Conservation (phyloP, 2,888 invertebrate genomes). For the Thecocarcelia acutangulata region DNA sequence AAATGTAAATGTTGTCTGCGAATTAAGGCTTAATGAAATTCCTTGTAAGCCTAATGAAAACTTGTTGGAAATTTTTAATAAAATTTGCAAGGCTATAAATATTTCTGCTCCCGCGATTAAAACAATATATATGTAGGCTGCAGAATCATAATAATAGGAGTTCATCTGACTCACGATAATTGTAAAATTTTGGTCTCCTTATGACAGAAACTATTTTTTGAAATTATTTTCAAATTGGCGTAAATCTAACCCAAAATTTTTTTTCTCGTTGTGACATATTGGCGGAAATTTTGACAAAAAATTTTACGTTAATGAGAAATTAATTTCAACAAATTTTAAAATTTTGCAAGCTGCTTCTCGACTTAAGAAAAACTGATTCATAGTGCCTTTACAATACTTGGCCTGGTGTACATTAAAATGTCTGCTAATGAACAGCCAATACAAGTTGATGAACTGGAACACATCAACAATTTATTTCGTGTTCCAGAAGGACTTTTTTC, state of each 20-base stretch:
- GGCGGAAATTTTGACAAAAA: too few relatives aligned
- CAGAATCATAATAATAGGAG: too few relatives aligned
- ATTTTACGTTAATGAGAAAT: too few relatives aligned
- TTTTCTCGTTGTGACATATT: background rate
- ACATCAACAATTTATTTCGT: background rate
- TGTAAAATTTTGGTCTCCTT: too few relatives aligned
- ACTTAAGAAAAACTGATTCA: background rate
- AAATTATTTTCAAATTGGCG: background rate
- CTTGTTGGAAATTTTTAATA: constrained; percentile 2
- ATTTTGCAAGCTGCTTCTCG: background rate
- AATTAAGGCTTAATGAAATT: constrained; percentile 14
- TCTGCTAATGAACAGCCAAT: background rate
- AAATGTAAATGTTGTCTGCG: constrained; percentile 10
- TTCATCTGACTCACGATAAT: too few relatives aligned
- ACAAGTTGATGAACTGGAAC: constrained; percentile 1
- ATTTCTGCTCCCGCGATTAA: too few relatives aligned
- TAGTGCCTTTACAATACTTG: background rate
- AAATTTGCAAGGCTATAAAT: constrained; percentile 1
- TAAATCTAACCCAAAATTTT: background rate
- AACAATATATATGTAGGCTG: too few relatives aligned
- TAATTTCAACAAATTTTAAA: background rate
- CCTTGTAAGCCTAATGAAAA: constrained; percentile 4
- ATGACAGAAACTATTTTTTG: too few relatives aligned
- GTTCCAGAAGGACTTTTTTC: background rate
- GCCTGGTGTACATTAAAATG: background rate